Conservation (phyloP, 1,140 invertebrate genomes). For the Saxidomus purpurata region DNA sequence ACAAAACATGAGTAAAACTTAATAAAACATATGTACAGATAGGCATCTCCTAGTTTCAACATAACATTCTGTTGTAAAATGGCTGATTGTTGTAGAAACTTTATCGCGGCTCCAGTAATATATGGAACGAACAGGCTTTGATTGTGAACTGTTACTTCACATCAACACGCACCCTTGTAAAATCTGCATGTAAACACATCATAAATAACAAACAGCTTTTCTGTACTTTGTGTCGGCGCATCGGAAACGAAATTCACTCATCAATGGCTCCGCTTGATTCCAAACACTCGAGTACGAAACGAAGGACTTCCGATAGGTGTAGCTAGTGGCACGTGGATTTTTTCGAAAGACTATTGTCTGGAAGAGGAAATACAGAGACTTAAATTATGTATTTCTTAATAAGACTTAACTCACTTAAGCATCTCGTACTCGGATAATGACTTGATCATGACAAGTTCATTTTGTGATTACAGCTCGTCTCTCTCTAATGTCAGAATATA, state of each 20-base stretch:
- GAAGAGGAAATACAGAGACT: not conserved
- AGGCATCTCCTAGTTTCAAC: slow-evolving; percentile 59
- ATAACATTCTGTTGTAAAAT: slow-evolving; percentile 42
- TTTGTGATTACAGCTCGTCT: not conserved
- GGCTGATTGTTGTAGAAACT: slow-evolving; percentile 41
- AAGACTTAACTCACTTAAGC: not conserved
- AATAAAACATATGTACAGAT: slow-evolving; percentile 67
- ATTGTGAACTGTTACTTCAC: slow-evolving; percentile 18
- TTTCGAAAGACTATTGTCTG: not conserved
- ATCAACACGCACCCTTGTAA: not conserved
- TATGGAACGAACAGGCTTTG: slow-evolving; percentile 23
- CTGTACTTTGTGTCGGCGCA: slow-evolving; percentile 29
- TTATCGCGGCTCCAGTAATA: slow-evolving; percentile 35
- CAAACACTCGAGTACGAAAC: not conserved
- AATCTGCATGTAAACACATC: slow-evolving; percentile 28
- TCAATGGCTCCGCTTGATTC: slow-evolving; percentile 8
- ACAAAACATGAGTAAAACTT: slow-evolving; percentile 65
- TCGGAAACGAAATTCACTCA: slow-evolving; percentile 34
- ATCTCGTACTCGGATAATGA: not conserved
- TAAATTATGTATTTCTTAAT: not conserved
- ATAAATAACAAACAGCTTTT: slow-evolving; percentile 57
- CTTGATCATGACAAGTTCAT: slow-evolving; percentile 11
- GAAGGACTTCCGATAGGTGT: slow-evolving; percentile 31
- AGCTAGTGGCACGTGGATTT: slow-evolving; percentile 13
- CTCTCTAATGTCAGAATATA: slow-evolving; percentile 13